Percentiles rank a stretch among this genome's conserved stretches.
Evolutionary conservation across 2,888 invertebrate species (phyloP).

Genomic region (Thysanoteuthis rhombus): DNA sequence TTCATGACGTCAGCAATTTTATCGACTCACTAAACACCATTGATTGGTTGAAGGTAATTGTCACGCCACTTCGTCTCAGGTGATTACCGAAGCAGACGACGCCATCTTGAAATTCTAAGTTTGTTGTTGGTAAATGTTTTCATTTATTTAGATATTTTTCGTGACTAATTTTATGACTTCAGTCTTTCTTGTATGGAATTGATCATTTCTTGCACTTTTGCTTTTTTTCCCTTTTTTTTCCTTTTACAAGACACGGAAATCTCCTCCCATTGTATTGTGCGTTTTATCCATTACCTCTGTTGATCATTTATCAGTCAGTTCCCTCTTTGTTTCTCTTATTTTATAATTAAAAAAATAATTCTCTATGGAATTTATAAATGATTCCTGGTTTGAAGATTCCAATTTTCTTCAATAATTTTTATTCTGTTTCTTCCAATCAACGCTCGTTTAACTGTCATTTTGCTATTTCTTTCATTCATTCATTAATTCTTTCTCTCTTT

Average conservation of each 20-base stretch:
- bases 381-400: no score
- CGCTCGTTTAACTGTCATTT: no score
- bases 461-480: no score
- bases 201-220: not conserved
- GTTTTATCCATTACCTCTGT: not conserved
- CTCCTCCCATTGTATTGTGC: no score
- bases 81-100: not conserved
- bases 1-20: constrained; percentile 12
- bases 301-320: not conserved
- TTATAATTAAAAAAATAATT: no score
- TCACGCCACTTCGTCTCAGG: not conserved
- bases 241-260: no score
- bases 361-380: no score
- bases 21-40: not conserved
- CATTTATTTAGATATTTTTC: not conserved
- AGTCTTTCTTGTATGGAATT: not conserved
- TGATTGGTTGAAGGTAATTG: not conserved
- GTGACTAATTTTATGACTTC: no score
- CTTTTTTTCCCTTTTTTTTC: not conserved
- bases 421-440: no score
- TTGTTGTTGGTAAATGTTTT: not conserved
- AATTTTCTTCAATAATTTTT: no score
- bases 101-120: not conserved
- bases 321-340: no score
- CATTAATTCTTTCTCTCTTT: no score